Conservation (phyloP, 2,888 invertebrate genomes). For the Eretmocerus hayati region DNA sequence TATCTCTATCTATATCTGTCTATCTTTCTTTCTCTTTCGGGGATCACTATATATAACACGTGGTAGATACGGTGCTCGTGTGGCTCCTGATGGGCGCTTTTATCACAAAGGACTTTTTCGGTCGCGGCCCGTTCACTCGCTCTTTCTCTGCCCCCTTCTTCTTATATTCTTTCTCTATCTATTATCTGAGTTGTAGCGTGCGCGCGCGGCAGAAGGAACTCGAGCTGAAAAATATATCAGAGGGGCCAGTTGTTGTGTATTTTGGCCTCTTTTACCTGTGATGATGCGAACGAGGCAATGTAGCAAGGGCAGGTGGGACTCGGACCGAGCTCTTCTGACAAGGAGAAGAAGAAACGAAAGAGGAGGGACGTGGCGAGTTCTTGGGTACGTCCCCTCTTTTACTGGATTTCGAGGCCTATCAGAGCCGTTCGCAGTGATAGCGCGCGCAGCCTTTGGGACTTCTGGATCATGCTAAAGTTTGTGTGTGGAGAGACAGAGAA, state of each 20-base stretch:
- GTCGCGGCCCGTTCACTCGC: constrained; percentile 20
- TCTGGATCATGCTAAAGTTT: no score
- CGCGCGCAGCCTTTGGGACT: neutral
- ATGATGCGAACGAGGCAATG: no score
- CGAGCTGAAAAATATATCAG: no score
- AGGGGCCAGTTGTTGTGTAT: neutral
- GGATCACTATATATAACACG: no score
- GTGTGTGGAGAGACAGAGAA: no score
- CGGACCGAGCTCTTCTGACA: no score
- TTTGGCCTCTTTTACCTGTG: constrained; percentile 36
- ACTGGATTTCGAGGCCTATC: neutral
- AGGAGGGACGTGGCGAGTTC: neutral
- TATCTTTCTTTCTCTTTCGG: no score
- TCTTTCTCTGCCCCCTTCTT: neutral
- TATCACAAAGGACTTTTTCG: constrained; percentile 41
- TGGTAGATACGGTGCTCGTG: no score
- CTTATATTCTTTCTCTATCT: constrained; percentile 30
- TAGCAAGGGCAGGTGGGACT: constrained; percentile 41
- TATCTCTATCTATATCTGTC: no score
- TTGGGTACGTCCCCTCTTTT: neutral
- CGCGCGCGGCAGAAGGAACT: constrained; percentile 1
- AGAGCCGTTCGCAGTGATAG: neutral
- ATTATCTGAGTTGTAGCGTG: constrained; percentile 40
- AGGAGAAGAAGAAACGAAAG: neutral
- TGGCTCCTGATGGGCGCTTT: no score